Evolutionary conservation across 2,113 vertebrate genomes (phyloP).

Genomic region (Caretta caretta): DNA sequence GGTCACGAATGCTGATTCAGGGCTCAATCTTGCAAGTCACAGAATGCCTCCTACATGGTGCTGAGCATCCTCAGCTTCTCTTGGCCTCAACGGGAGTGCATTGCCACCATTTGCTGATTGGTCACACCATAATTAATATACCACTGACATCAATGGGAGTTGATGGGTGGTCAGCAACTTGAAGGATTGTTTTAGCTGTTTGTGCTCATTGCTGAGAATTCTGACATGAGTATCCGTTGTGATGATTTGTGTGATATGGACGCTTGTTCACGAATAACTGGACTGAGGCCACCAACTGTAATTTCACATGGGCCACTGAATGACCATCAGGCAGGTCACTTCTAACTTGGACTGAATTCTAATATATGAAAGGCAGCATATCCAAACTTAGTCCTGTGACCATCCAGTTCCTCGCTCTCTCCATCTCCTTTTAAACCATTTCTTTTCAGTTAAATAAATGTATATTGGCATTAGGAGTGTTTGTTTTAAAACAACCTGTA

Average conservation of each 20-base stretch:
- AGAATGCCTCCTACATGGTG: background rate
- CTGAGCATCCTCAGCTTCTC: background rate
- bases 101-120: background rate
- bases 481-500: conserved; percentile 48
- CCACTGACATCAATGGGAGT: background rate
- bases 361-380: conserved; percentile 10
- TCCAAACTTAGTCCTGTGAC: background rate
- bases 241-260: fast-evolving
- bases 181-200: background rate
- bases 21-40: background rate
- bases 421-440: conserved; percentile 48
- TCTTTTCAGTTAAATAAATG: conserved; percentile 48
- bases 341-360: background rate
- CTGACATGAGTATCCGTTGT: background rate
- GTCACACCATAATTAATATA: too few relatives aligned
- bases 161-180: fast-evolving
- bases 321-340: conserved; percentile 41
- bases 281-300: background rate
- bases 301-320: background rate
- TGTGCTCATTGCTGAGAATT: background rate
- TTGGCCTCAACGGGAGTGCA: background rate
- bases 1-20: fast-evolving
- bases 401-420: background rate
- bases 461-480: conserved; percentile 65
- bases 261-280: background rate